Conservation (phyloP, 2,113 vertebrate species). For the Accipiter cooperii region DNA sequence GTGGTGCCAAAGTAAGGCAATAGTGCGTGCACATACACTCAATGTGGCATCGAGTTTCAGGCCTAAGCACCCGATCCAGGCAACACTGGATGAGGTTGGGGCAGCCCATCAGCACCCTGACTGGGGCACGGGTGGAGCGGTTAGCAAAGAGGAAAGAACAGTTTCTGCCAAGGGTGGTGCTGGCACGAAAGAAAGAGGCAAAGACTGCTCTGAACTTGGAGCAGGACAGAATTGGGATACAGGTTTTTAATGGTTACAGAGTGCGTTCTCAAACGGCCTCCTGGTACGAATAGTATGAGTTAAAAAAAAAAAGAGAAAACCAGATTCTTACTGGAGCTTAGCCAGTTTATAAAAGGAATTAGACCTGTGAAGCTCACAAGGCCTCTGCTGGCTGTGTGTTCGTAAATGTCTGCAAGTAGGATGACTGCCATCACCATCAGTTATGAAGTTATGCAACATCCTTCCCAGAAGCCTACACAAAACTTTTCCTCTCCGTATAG, state of each 20-base stretch:
- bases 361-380: not conserved
- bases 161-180: not conserved
- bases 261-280: not conserved
- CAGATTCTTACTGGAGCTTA: not conserved
- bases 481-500: not conserved
- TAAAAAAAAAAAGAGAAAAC: not conserved
- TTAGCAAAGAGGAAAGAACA: not conserved
- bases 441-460: not conserved
- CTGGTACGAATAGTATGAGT: not conserved
- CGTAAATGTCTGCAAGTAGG: rapidly evolving
- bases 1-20: slow-evolving; percentile 86
- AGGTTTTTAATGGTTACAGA: not conserved
- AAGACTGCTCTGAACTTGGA: not conserved
- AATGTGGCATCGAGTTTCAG: not conserved
- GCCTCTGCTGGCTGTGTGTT: not conserved
- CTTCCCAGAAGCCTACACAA: not conserved
- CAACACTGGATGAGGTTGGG: rapidly evolving
- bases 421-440: not conserved
- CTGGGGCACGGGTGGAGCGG: not conserved
- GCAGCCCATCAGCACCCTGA: not conserved
- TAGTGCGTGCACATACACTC: not conserved
- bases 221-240: not conserved
- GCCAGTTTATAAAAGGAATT: not conserved
- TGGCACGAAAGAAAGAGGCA: not conserved
- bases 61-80: rapidly evolving